phyloP scores from a whole-genome alignment of 1,140 invertebrate genomes.

The Branchinecta lindahli region DNA sequence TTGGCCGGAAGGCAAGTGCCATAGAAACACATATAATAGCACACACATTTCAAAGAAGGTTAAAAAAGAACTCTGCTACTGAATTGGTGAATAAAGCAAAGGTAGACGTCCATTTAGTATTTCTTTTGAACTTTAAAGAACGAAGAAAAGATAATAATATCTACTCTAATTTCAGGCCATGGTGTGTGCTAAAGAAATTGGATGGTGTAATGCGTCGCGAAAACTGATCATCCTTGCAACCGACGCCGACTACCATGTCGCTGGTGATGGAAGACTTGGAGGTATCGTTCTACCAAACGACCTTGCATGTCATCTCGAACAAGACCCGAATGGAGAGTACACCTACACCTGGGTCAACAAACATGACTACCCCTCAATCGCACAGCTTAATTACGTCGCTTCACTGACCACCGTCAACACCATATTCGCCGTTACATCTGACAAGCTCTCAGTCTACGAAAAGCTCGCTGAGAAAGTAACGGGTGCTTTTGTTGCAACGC shows the following conservation, averaged over 20 bases:
- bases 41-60: too few species aligned
- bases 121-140: too few species aligned
- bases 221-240: conserved; percentile 45
- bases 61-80: too few species aligned
- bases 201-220: conserved; percentile 39
- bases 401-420: conserved; percentile 42
- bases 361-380: conserved; percentile 27
- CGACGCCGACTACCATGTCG: conserved; percentile 44
- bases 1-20: too few species aligned
- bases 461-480: conserved; percentile 33
- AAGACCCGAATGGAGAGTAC: conserved; percentile 32
- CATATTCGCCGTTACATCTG: conserved; percentile 45
- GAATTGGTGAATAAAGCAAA: too few species aligned
- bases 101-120: too few species aligned
- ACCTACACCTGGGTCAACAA: conserved; percentile 27
- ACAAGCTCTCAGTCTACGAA: conserved; percentile 38
- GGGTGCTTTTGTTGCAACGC: conserved; percentile 36
- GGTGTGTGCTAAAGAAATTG: conserved; percentile 42
- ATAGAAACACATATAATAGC: too few species aligned
- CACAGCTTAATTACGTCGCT: conserved; percentile 26
- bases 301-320: conserved; percentile 41
- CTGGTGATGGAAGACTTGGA: conserved; percentile 46
- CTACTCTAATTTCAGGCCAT: conserved; percentile 49
- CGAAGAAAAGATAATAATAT: too few species aligned
- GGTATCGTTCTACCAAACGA: conserved; percentile 49